Base-by-base conservation (phyloP, 2,888 invertebrate species). In the Macrophya alboannulata region DNA sequence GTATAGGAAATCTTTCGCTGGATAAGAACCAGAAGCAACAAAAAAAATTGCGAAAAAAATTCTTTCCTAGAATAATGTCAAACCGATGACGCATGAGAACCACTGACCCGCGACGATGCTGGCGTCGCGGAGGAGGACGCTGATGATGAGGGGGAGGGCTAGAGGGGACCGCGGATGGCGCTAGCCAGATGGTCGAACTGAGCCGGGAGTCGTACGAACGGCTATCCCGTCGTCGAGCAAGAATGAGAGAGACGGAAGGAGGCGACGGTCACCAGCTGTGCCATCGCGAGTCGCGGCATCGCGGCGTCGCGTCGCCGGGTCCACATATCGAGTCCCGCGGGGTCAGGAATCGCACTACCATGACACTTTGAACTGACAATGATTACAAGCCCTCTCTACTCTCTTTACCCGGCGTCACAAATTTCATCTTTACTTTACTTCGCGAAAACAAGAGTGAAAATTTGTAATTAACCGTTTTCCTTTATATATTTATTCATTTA, bases 261-360 rank as follows among this genome's bases (percentile, higher is more conserved):
- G 88, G 87, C 89, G 89, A 89, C 89, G 89, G 88, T 89, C 89
- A 88, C 90, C 90, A 89, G 89, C 90, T 90, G 90, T 88, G 90
- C 88, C 88, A 87, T 86, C 87, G 88, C 87, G 87, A 87, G 87
- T 86, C 89, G 87, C 86, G 83, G 83, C 68, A 51, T 68, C 83
- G 83, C 83, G 83, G 48, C 65, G 68, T 51, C 62, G 81, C 88
- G 88, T 88, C 88, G 88, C 88, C 88, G 87, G 86, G 85, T 37
- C 87, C 88, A 88, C 86, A 87, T n/a, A n/a, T 87, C 76, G 77
- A 40, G 59, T 31, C 25, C 43, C 65, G 85, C 84, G 59, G 83
- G 74, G 68, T 84, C 84, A 84, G 84, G 43, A 76, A 84, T 84
- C 62, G 74, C 84, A 45, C 17, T 74, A 10, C 37, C 17, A 65